Evolutionary conservation across 2,797 vertebrate species (phyloP), one percentile per base, ranked within the genome.

Genomic region (Diplodus sargus): DNA sequence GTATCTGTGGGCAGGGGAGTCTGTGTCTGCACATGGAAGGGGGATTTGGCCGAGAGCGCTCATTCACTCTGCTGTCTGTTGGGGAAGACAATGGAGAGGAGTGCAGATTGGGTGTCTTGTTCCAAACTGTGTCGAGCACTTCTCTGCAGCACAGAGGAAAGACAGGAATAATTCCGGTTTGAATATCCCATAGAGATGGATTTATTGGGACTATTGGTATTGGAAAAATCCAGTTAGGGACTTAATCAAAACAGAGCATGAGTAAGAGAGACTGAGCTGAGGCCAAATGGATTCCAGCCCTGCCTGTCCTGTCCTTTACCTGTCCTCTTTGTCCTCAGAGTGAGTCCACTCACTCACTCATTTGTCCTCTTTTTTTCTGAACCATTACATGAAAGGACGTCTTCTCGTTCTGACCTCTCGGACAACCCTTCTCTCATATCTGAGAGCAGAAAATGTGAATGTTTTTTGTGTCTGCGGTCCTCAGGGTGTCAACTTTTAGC

Each of bases 191-290:
- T 53, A 63, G 88, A 92, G 89, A 89, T 80, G 84, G 89, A 86
- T 88, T 90, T 90, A 90, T 85, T 75, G 76, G 74, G 78, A 87
- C 85, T 84, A 82, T 87, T 89, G 85, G 86, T 81, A 80, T 90
- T 85, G 84, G 79, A 89, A 83, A 91, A 90, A 93, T 93, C 86
- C 81, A 3, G 77, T 90, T 88, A 85, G 87, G 83, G 88, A 88
- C 67, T 91, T 83, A 79, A 87, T 88, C 79, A 74, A 58, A 88
- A 79, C 77, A 84, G 71, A 84, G 59, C 63, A 13, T 73, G 73
- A 75, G 83, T 69, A 61, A 15, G 58, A 81, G 58, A 82, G 77
- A 75, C 80, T 58, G 63, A 84, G 70, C 85, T 71, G 69, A 87
- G 74, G 77, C 68, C 77, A 59, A 76, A 75, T 63, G 54, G 57